phyloP scores from a whole-genome alignment of 2,888 invertebrate genomes.

The Cyclophora punctaria region DNA sequence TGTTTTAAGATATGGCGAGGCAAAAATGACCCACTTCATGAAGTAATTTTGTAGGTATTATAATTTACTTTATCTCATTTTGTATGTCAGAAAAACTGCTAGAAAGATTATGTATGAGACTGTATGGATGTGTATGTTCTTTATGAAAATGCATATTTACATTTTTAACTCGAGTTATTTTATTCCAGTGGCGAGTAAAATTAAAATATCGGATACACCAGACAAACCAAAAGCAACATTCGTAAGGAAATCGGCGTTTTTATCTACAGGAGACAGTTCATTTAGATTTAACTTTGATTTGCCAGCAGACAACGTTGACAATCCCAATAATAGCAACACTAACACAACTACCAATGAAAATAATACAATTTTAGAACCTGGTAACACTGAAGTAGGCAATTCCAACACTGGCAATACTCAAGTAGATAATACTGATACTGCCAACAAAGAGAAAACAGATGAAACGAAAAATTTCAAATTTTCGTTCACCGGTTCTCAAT shows the following conservation, averaged over 20 bases:
- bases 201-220: slow-evolving; percentile 71
- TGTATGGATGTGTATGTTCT: no score
- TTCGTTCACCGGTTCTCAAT: slow-evolving; percentile 66
- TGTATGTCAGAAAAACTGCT: no score
- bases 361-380: slow-evolving; percentile 13
- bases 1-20: no score
- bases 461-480: slow-evolving; percentile 48
- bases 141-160: no score
- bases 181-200: slow-evolving; percentile 70
- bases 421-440: slow-evolving; percentile 10
- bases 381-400: slow-evolving; percentile 7
- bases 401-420: slow-evolving; percentile 18
- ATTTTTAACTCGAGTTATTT: not conserved
- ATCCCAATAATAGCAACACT: slow-evolving; percentile 13
- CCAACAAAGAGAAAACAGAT: slow-evolving; percentile 15
- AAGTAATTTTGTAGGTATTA: no score
- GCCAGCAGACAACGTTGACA: slow-evolving; percentile 35
- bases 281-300: slow-evolving; percentile 73
- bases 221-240: slow-evolving; percentile 78
- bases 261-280: slow-evolving; percentile 63
- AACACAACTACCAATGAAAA: slow-evolving; percentile 1
- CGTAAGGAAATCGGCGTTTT: slow-evolving; percentile 78
- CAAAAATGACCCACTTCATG: no score
- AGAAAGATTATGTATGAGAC: no score
- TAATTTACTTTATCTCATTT: no score